A percentile compares a stretch with the other conserved stretches of the same genome.
phyloP scores from a whole-genome alignment of 2,888 invertebrate species.

The Monochamus alternatus region DNA sequence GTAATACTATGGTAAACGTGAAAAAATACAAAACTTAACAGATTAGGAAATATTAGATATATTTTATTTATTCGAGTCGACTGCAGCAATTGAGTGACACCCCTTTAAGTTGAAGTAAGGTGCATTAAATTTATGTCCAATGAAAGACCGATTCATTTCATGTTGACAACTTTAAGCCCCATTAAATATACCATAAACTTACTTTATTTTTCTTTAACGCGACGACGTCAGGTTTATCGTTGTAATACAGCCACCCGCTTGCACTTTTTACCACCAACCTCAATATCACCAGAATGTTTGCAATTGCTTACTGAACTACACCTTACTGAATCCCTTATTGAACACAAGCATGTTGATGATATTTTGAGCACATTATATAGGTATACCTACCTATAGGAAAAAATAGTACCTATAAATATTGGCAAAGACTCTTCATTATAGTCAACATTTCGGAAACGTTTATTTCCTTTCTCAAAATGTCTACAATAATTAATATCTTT shows the following conservation, averaged over 20 bases:
- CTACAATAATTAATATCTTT: no score
- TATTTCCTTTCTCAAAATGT: no score
- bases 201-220: slow-evolving; percentile 64
- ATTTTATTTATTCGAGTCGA: not conserved
- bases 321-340: not conserved
- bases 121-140: slow-evolving; percentile 64
- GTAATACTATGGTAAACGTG: not conserved
- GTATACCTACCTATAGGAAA: no score
- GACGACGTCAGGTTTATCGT: slow-evolving; percentile 61
- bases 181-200: slow-evolving; percentile 65
- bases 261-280: slow-evolving; percentile 18
- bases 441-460: no score
- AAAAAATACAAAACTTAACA: no score
- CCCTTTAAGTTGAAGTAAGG: slow-evolving; percentile 47
- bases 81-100: slow-evolving; percentile 7
- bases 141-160: slow-evolving; percentile 64
- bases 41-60: not conserved
- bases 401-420: no score
- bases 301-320: not conserved
- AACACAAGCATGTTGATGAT: not conserved
- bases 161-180: slow-evolving; percentile 67
- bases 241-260: slow-evolving; percentile 17
- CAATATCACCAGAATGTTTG: not conserved
- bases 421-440: no score
- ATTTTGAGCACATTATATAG: not conserved